Conservation (phyloP, 2,888 invertebrate genomes). For the Apodemia hepburni region DNA sequence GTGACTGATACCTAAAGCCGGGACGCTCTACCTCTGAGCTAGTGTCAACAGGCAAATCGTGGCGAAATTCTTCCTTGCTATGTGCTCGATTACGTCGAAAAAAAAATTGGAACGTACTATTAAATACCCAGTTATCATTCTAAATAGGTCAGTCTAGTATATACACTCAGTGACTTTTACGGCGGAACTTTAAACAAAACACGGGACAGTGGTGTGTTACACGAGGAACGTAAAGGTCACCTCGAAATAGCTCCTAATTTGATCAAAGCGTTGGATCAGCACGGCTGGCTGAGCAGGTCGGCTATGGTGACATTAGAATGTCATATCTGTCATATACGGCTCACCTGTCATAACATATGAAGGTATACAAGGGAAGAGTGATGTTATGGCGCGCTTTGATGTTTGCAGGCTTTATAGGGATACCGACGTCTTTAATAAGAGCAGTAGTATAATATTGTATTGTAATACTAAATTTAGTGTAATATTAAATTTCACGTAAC, state of each 20-base stretch:
- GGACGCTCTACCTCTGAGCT: no score
- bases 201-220: neutral
- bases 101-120: neutral
- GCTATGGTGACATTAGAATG: slow-evolving; percentile 7
- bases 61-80: no score
- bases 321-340: neutral
- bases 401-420: no score
- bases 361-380: no score
- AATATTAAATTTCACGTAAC: no score
- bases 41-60: no score
- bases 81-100: no score
- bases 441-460: no score
- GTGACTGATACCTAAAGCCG: no score
- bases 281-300: slow-evolving; percentile 8
- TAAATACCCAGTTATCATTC: neutral
- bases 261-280: slow-evolving; percentile 23
- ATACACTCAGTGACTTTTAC: slow-evolving; percentile 14
- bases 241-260: slow-evolving; percentile 25
- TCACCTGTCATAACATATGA: neutral
- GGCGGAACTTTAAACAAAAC: slow-evolving; percentile 10
- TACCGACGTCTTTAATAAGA: no score
- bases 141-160: neutral
- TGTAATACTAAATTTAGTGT: no score
- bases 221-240: slow-evolving; percentile 20
- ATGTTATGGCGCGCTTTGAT: neutral